Base-by-base conservation (phyloP, 2,113 vertebrate genomes). In the Capreolus pygargus region DNA sequence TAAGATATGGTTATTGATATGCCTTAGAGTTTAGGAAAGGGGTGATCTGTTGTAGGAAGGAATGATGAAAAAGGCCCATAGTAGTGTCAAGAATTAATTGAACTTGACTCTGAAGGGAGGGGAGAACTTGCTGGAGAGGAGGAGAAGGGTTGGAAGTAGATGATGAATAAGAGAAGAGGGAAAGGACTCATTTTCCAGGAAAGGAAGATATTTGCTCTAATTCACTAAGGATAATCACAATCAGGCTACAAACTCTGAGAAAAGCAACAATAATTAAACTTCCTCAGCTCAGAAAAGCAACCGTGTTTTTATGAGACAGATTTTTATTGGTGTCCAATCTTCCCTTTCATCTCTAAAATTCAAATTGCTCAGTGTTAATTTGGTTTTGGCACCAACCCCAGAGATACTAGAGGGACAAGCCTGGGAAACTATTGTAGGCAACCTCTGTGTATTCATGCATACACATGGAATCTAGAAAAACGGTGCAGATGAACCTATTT, bases 331-430 rank as follows among this genome's bases (percentile, higher is more conserved):
- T 76, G 54, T 84, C 30, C 74, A 92, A 93, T 16, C 10, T 89
- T 94, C 47, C 57, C 57, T 79, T 96, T 97, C 28, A 84, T 94
- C 61, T 95, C 30, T 84, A 94, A 97, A 82, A 86, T 96, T 86
- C 28, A 36, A 36, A 39, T 83, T 96, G 47, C 33, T 95, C 39
- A 6, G 43, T 78, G n/a, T 91, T 97, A 91, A 95, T 83, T 91
- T 95, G 84, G 60, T 30, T 88, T 85, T 86, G 36, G 28, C 50
- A 91, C 25, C 10, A 64, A n/a, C 28, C 19, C 36, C 64, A 83
- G 78, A 88, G 70, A 70, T 33, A 43, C 33, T 78, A 79, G 74
- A 93, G 52, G 85, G 30, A 84, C 14, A 82, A 76, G 33, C 4
- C 60, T 43, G 17, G 33, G 64, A 86, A 88, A 67, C 6, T 39